phyloP scores from a whole-genome alignment of 2,888 invertebrate genomes.

The Phyllotreta striolata region DNA sequence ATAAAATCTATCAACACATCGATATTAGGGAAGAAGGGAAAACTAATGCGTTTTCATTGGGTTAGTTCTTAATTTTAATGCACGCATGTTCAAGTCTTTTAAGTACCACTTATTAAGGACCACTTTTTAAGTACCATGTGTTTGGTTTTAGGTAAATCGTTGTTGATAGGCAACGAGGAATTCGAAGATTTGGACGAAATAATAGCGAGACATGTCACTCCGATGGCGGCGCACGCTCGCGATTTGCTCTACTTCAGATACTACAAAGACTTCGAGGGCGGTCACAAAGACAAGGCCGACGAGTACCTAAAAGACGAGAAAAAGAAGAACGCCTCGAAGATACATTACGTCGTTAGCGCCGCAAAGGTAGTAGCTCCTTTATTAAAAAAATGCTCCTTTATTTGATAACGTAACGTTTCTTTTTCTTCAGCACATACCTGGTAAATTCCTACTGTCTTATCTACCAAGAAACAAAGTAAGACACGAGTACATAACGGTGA shows the following conservation, averaged over 20 bases:
- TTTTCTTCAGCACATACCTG: slow-evolving; percentile 74
- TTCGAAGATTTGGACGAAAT: slow-evolving; percentile 99
- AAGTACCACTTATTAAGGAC: too few relatives aligned
- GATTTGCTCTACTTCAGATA: slow-evolving; percentile 94
- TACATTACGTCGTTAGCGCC: slow-evolving; percentile 87
- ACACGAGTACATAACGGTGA: slow-evolving; percentile 92
- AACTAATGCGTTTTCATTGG: slow-evolving; percentile 94
- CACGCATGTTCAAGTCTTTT: too few relatives aligned
- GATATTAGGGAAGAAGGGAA: slow-evolving; percentile 96
- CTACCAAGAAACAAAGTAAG: slow-evolving; percentile 83
- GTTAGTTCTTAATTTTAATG: slow-evolving; percentile 62
- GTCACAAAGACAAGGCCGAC: slow-evolving; percentile 86
- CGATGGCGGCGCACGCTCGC: slow-evolving; percentile 93
- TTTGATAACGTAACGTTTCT: slow-evolving; percentile 19
- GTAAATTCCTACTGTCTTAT: slow-evolving; percentile 94
- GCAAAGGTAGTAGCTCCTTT: slow-evolving; percentile 65
- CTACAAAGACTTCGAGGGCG: slow-evolving; percentile 79
- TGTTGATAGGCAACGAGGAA: slow-evolving; percentile 91
- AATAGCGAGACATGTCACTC: slow-evolving; percentile 93
- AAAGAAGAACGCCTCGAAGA: slow-evolving; percentile 84
- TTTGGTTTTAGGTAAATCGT: slow-evolving; percentile 73
- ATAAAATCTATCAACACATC: slow-evolving; percentile 94
- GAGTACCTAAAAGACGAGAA: slow-evolving; percentile 89
- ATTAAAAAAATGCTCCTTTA: slow-evolving; percentile 1
- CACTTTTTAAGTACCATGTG: too few relatives aligned